These are phyloP conservation scores for Mythimna vitellina DNA, from an alignment of 2,888 invertebrate species.

Conservation along the genomic window DNA sequence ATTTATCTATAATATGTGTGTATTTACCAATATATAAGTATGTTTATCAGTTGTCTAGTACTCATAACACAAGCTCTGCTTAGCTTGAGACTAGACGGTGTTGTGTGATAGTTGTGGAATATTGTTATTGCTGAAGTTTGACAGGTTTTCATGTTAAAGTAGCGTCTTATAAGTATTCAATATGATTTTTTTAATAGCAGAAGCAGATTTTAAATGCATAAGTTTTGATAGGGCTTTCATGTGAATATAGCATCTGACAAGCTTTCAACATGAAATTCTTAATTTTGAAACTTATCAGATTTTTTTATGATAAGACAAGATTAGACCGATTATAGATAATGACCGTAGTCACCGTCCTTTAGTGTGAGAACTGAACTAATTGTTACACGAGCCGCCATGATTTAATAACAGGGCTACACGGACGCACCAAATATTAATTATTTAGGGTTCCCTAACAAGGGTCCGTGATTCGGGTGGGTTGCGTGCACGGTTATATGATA, in stretches of 20 bases:
- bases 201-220: too few species aligned
- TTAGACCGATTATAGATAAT: slow-evolving; percentile 67
- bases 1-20: too few species aligned
- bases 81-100: too few species aligned
- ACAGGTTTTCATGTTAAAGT: neutral
- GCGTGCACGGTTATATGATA: slow-evolving; percentile 30
- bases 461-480: slow-evolving; percentile 32
- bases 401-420: slow-evolving; percentile 82
- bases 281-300: neutral
- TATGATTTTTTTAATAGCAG: too few species aligned
- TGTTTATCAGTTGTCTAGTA: too few species aligned
- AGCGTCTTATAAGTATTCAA: too few species aligned
- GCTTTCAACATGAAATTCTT: neutral
- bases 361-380: slow-evolving; percentile 79
- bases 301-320: neutral
- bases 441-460: slow-evolving; percentile 60
- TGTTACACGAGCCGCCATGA: slow-evolving; percentile 77
- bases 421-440: slow-evolving; percentile 63
- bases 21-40: too few species aligned
- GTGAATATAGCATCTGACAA: neutral
- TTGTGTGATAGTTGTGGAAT: too few species aligned
- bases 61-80: too few species aligned
- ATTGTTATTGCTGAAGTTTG: too few species aligned
- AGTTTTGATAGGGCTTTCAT: too few species aligned
- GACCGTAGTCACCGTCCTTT: slow-evolving; percentile 68